Percentiles rank a stretch among this genome's conserved stretches.
Conservation (phyloP, 2,797 vertebrate species). For the Thaleichthys pacificus region DNA sequence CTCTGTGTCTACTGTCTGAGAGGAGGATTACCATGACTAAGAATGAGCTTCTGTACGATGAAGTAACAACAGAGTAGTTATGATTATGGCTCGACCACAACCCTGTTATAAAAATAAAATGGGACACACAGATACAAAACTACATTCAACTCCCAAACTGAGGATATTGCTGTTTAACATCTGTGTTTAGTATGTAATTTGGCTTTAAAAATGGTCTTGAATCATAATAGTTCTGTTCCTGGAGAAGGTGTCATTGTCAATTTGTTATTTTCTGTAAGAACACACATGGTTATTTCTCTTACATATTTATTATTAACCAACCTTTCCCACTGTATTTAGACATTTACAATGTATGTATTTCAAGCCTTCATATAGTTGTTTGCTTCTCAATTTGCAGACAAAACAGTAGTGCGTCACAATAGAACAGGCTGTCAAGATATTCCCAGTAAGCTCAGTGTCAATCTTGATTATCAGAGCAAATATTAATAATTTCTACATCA, state of each 20-base stretch:
- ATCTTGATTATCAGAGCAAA: conserved; percentile 4
- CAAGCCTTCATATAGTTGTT: conserved; percentile 20
- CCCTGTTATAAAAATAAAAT: neutral
- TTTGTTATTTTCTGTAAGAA: neutral
- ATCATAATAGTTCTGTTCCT: neutral
- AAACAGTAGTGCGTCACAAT: conserved; percentile 23
- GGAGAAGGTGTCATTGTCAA: neutral
- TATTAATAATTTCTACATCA: neutral
- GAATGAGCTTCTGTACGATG: neutral
- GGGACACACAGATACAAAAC: neutral
- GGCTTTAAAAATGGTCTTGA: neutral
- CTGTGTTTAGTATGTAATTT: too few species aligned
- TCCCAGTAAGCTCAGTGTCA: neutral
- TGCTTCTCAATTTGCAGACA: neutral
- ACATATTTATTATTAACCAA: conserved; percentile 21
- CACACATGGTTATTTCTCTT: conserved; percentile 3
- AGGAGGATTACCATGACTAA: conserved; percentile 3
- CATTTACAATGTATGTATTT: conserved; percentile 6
- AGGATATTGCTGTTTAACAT: too few species aligned
- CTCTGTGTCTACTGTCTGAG: conserved; percentile 13
- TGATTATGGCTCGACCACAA: neutral
- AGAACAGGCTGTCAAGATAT: neutral
- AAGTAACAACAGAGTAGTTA: neutral
- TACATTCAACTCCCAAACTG: neutral
- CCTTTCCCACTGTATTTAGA: conserved; percentile 12